Evolutionary conservation across 1,140 invertebrate species (phyloP).

Genomic region (Ooceraea biroi): DNA sequence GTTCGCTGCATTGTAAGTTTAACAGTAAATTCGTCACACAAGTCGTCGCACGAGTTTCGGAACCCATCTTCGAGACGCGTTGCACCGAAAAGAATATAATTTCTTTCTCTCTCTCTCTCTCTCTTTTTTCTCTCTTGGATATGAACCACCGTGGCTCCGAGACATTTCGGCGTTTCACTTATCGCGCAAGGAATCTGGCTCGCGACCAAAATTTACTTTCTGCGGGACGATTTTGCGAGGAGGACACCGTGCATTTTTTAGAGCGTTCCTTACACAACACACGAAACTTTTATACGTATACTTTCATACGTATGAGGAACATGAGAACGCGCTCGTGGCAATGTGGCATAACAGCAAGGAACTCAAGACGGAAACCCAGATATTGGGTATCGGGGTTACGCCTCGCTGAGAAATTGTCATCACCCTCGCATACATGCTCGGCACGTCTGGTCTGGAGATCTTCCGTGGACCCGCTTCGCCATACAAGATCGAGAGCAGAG

Average conservation of each 20-base stretch:
- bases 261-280: background rate
- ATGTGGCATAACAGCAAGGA: background rate
- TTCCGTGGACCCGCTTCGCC: background rate
- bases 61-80: background rate
- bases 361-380: background rate
- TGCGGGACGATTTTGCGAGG: background rate
- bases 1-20: conserved; percentile 12
- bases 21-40: conserved; percentile 35
- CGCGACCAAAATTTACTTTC: background rate
- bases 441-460: conserved; percentile 34
- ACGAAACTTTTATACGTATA: background rate
- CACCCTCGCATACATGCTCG: conserved; percentile 55
- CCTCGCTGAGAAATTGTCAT: conserved; percentile 54
- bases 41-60: background rate
- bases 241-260: background rate
- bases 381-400: conserved; percentile 38
- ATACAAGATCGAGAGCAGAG: background rate
- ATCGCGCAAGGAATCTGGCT: background rate
- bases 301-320: background rate
- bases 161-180: background rate
- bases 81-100: background rate
- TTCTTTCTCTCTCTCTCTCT: background rate
- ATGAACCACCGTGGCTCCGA: background rate
- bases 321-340: background rate
- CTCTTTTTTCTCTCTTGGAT: background rate